Percentiles rank a stretch among this genome's conserved stretches.
Evolutionary conservation across 2,888 invertebrate genomes (phyloP).

Genomic region (Eupeodes luniger): DNA sequence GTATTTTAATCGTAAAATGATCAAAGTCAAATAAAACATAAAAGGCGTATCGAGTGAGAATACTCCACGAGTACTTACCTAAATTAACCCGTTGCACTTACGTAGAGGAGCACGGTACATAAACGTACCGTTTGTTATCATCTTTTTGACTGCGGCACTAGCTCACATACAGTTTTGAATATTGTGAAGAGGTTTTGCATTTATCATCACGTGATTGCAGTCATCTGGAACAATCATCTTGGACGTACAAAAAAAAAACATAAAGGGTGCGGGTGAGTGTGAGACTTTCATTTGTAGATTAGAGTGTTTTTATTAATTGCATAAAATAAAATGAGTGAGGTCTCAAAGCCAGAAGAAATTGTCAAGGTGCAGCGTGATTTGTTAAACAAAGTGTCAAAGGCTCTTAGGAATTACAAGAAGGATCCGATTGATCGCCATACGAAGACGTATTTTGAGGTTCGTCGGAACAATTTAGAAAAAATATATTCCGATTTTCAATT

Average conservation of each 20-base stretch:
- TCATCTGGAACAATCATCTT: background rate
- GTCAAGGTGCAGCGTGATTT: conserved; percentile 26
- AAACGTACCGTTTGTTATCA: too few species aligned
- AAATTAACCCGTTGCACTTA: background rate
- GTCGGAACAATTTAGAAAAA: conserved; percentile 10
- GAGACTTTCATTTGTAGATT: background rate
- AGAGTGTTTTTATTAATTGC: background rate
- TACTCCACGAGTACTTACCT: background rate
- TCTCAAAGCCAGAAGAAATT: background rate
- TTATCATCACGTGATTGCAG: background rate
- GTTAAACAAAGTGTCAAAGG: background rate
- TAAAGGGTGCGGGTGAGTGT: background rate
- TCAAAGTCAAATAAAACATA: background rate
- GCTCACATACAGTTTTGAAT: background rate
- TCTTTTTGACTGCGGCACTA: background rate
- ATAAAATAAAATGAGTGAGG: background rate
- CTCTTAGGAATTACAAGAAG: conserved; percentile 30
- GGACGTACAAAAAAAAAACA: too few species aligned
- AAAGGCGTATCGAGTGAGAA: background rate
- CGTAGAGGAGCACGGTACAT: background rate
- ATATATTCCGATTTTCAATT: too few species aligned
- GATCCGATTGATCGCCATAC: conserved; percentile 3
- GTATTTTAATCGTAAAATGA: background rate
- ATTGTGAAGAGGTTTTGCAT: background rate
- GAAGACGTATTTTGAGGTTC: conserved; percentile 14